Conservation (phyloP, 2,113 vertebrate genomes). For the Scolopax mira region DNA sequence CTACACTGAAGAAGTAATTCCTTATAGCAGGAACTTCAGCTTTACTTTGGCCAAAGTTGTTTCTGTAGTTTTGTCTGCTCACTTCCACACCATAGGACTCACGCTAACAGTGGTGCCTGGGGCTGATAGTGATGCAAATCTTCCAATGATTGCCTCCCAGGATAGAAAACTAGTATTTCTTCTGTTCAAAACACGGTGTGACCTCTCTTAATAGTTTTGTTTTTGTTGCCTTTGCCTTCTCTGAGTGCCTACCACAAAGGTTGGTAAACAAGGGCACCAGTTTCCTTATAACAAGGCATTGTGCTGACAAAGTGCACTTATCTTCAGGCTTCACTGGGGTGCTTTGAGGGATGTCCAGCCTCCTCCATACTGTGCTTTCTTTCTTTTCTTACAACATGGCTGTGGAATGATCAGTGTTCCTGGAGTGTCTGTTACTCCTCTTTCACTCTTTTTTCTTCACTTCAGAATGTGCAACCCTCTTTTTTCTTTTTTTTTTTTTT, state of each 20-base stretch:
- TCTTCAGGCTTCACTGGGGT: background rate
- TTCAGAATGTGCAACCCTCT: background rate
- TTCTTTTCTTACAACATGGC: background rate
- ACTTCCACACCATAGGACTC: background rate
- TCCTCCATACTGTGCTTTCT: accelerated
- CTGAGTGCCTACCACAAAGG: background rate
- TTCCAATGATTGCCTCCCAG: background rate
- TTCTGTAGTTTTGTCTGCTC: background rate
- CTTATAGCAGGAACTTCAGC: background rate
- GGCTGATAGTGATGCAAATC: background rate
- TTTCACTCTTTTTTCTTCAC: background rate
- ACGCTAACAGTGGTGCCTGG: background rate
- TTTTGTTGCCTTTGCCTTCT: background rate
- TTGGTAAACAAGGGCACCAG: background rate
- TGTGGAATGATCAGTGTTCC: background rate
- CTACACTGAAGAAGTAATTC: background rate
- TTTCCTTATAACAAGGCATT: background rate
- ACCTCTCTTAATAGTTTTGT: background rate
- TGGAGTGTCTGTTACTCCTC: background rate
- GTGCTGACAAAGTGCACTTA: background rate
- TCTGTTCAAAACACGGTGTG: background rate
- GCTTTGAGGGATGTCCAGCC: background rate
- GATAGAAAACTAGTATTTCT: background rate
- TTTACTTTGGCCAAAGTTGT: background rate
- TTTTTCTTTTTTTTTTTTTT: background rate